Evolutionary conservation across 2,113 vertebrate genomes (phyloP).

Genomic region (Microtus oregoni): DNA sequence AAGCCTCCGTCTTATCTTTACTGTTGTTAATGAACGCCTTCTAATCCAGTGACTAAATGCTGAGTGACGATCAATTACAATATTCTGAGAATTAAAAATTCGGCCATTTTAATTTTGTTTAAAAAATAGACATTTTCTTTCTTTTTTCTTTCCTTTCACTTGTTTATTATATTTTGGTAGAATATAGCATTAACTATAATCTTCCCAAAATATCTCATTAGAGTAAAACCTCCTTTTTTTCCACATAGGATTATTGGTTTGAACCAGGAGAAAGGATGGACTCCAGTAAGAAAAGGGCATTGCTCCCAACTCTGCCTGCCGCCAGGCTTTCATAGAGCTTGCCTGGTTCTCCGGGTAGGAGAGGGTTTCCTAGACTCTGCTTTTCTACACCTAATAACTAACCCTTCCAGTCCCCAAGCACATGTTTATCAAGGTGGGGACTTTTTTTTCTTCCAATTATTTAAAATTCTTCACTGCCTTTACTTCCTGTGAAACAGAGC

Average conservation of each 20-base stretch:
- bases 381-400: constrained; percentile 89
- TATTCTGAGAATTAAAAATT: background rate
- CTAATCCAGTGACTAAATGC: background rate
- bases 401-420: constrained; percentile 75
- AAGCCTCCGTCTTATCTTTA: background rate
- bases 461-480: constrained; percentile 84
- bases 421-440: constrained; percentile 84
- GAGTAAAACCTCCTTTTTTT: background rate
- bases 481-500: constrained; percentile 78
- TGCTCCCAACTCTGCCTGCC: background rate
- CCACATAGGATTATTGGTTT: background rate
- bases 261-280: constrained; percentile 3
- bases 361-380: constrained; percentile 82
- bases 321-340: constrained; percentile 59
- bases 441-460: constrained; percentile 74
- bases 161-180: background rate
- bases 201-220: constrained; percentile 15
- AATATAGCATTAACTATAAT: constrained; percentile 8
- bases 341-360: constrained; percentile 78
- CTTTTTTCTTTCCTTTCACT: background rate
- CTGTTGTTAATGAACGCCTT: background rate
- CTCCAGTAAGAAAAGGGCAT: background rate
- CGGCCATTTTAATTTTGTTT: constrained; percentile 25
- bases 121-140: background rate
- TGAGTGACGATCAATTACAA: background rate